Evolutionary conservation across 2,113 vertebrate genomes (phyloP).

Genomic region (Phodopus roborovskii): DNA sequence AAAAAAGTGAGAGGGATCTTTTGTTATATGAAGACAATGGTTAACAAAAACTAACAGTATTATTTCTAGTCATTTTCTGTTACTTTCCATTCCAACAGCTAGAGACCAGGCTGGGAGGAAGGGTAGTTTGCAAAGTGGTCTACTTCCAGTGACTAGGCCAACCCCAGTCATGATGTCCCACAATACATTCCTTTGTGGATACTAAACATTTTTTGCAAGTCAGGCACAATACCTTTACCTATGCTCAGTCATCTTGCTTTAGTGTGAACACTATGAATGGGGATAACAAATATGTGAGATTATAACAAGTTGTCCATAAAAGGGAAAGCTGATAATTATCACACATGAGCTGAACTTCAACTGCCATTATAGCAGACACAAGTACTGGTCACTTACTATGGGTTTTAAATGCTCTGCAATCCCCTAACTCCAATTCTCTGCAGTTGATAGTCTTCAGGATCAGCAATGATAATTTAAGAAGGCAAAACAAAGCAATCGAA

Average conservation of each 20-base stretch:
- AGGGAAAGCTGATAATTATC: neutral
- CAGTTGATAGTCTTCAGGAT: slow-evolving; percentile 1
- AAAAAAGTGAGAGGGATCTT: neutral
- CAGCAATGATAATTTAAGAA: neutral
- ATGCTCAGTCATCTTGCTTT: neutral
- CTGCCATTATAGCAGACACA: neutral
- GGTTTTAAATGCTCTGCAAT: slow-evolving; percentile 2
- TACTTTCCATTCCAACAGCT: neutral
- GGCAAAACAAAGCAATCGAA: slow-evolving; percentile 38
- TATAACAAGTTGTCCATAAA: neutral
- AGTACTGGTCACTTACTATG: neutral
- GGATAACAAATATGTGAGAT: neutral
- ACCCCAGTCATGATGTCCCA: neutral
- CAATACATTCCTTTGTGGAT: neutral
- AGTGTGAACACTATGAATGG: neutral
- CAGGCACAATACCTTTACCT: neutral
- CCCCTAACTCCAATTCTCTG: neutral
- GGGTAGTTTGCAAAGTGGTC: neutral
- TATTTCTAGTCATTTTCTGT: neutral
- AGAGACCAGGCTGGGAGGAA: no score
- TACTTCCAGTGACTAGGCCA: neutral
- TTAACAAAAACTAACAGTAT: neutral
- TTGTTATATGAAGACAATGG: neutral
- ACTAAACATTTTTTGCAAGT: neutral
- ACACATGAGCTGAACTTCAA: neutral